A percentile compares a stretch with the other conserved stretches of the same genome.
phyloP scores from a whole-genome alignment of 2,888 invertebrate species.

The Drosophila neutralis region DNA sequence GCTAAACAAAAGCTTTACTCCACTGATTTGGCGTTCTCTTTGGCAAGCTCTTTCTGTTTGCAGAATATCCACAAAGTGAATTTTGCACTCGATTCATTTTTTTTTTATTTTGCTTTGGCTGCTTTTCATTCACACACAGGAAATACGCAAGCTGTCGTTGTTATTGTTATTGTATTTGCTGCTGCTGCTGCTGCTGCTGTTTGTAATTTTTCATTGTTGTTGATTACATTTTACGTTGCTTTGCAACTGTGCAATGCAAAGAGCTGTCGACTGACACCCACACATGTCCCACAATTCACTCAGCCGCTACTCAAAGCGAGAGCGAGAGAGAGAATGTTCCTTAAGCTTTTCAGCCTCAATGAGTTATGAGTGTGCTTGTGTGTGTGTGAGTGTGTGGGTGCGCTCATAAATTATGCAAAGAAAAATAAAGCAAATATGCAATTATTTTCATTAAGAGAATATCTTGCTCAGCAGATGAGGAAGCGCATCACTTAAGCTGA shows the following conservation, averaged over 20 bases:
- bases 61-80: slow-evolving; percentile 56
- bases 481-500: slow-evolving; percentile 25
- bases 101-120: slow-evolving; percentile 21
- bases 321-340: slow-evolving; percentile 14
- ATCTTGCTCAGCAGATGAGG: slow-evolving; percentile 30
- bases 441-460: slow-evolving; percentile 67
- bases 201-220: slow-evolving; percentile 72
- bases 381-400: slow-evolving; percentile 31
- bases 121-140: slow-evolving; percentile 75
- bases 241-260: slow-evolving; percentile 26
- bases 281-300: slow-evolving; percentile 76
- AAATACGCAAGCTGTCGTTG: slow-evolving; percentile 69
- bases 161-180: slow-evolving; percentile 27
- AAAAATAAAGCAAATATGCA: slow-evolving; percentile 38
- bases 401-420: slow-evolving; percentile 70
- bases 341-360: slow-evolving; percentile 30
- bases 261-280: slow-evolving; percentile 48
- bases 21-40: slow-evolving; percentile 23
- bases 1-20: slow-evolving; percentile 41
- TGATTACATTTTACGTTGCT: slow-evolving; percentile 71
- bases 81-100: slow-evolving; percentile 42
- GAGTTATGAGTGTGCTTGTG: slow-evolving; percentile 35
- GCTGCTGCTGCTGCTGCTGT: slow-evolving; percentile 29
- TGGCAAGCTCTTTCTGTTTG: slow-evolving; percentile 43
- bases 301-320: slow-evolving; percentile 5